Evolutionary conservation across 2,797 vertebrate genomes (phyloP).

Genomic region (Phataginus tetradactyla): DNA sequence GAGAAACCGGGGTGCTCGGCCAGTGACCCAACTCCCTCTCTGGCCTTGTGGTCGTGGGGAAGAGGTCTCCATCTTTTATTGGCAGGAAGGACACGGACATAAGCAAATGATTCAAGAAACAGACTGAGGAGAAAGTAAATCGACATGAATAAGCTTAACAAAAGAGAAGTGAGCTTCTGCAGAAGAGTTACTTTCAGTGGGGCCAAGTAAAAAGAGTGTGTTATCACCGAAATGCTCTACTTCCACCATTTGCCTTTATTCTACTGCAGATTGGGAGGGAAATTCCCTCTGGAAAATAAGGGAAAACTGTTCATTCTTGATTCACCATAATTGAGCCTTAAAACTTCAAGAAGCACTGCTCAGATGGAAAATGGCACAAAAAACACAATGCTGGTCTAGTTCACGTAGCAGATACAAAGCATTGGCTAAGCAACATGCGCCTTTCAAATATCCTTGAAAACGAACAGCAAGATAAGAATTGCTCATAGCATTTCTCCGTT

Average conservation of each 20-base stretch:
- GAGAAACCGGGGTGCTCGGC: rapidly evolving
- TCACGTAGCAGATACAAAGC: conserved; percentile 12
- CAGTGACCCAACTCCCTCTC: not conserved
- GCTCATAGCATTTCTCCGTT: not conserved
- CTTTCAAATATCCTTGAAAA: conserved; percentile 46
- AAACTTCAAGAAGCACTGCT: conserved; percentile 34
- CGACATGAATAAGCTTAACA: not conserved
- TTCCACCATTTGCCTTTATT: not conserved
- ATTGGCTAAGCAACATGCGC: not conserved
- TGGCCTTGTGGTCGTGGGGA: not conserved
- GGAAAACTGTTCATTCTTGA: conserved; percentile 17
- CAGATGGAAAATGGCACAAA: not conserved
- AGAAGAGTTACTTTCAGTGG: not conserved
- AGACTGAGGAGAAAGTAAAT: not conserved
- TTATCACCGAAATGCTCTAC: not conserved
- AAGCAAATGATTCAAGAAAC: not conserved
- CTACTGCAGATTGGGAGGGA: not conserved
- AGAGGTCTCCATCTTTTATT: not conserved
- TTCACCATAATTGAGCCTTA: conserved; percentile 52
- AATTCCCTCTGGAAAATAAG: not conserved
- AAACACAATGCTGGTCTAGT: not conserved
- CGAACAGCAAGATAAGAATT: not conserved
- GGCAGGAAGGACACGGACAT: not conserved
- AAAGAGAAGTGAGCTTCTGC: not conserved
- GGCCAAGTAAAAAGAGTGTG: not conserved